Conservation (phyloP, 2,113 vertebrate genomes). For the Silurus asotus region DNA sequence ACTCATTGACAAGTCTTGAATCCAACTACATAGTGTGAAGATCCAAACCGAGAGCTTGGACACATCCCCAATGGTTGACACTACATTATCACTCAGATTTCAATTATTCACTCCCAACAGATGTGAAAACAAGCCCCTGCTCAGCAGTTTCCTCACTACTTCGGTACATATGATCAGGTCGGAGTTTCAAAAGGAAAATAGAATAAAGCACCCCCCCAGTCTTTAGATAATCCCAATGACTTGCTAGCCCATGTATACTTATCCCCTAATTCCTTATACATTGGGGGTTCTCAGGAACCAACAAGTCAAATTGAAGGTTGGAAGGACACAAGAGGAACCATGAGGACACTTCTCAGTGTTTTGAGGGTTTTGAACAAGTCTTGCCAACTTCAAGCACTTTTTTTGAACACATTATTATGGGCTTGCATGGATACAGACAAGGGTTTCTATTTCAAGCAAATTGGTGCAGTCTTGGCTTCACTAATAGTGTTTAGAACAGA, state of each 20-base stretch:
- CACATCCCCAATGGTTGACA: slow-evolving; percentile 27
- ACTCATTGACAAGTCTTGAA: slow-evolving; percentile 27
- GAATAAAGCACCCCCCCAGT: background rate
- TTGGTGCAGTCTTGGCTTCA: background rate
- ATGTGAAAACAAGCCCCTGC: slow-evolving; percentile 37
- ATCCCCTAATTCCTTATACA: slow-evolving; percentile 69
- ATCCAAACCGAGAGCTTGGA: slow-evolving; percentile 4
- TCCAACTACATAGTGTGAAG: slow-evolving; percentile 23
- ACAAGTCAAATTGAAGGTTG: background rate
- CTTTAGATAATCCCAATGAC: slow-evolving; percentile 54
- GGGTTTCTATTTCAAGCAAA: background rate
- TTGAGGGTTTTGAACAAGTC: background rate
- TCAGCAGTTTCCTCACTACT: background rate
- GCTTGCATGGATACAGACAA: background rate
- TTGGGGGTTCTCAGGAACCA: slow-evolving; percentile 58
- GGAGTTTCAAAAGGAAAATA: background rate
- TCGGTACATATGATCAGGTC: background rate
- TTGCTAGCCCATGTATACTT: slow-evolving; percentile 55
- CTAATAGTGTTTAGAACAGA: background rate
- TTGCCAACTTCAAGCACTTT: background rate
- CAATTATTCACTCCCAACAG: slow-evolving; percentile 41
- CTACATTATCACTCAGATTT: slow-evolving; percentile 43
- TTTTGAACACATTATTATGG: background rate
- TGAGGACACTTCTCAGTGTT: background rate
- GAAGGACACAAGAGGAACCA: background rate